Evolutionary conservation across 2,113 vertebrate genomes (phyloP).

Genomic region (Bubo bubo): DNA sequence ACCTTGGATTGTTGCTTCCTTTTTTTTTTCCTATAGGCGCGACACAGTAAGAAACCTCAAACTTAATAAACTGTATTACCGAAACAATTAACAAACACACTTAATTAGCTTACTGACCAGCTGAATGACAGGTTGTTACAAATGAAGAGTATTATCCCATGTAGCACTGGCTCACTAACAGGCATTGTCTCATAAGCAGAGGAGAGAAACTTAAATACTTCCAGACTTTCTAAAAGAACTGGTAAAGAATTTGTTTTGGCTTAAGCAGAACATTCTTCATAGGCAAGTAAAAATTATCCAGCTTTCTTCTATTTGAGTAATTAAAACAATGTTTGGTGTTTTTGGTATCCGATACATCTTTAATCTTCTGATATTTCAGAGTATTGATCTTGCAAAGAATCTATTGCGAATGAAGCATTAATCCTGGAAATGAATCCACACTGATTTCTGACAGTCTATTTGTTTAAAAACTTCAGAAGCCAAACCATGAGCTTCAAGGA

Average conservation of each 20-base stretch:
- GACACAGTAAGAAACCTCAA: slow-evolving; percentile 9
- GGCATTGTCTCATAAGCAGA: slow-evolving; percentile 74
- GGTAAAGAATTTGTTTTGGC: slow-evolving; percentile 83
- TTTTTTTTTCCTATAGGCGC: not conserved
- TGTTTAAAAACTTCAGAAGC: slow-evolving; percentile 75
- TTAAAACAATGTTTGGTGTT: slow-evolving; percentile 76
- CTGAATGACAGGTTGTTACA: slow-evolving; percentile 42
- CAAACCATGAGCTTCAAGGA: slow-evolving; percentile 79
- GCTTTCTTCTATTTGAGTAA: slow-evolving; percentile 78
- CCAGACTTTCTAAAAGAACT: slow-evolving; percentile 80
- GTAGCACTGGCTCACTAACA: slow-evolving; percentile 63
- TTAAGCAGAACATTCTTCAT: slow-evolving; percentile 76
- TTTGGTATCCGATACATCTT: slow-evolving; percentile 71
- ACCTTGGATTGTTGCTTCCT: slow-evolving; percentile 6
- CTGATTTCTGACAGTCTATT: slow-evolving; percentile 75
- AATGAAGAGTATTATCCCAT: slow-evolving; percentile 17
- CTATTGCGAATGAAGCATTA: slow-evolving; percentile 68
- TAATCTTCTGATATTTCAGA: slow-evolving; percentile 79
- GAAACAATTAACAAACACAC: slow-evolving; percentile 19
- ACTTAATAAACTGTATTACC: slow-evolving; percentile 14
- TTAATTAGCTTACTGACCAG: slow-evolving; percentile 32
- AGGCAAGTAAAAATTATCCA: slow-evolving; percentile 71
- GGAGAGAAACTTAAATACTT: slow-evolving; percentile 77
- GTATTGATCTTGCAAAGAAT: slow-evolving; percentile 75
- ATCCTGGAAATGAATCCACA: slow-evolving; percentile 69